These are phyloP conservation scores for Enchytraeus crypticus DNA, from an alignment of 2,888 invertebrate genomes.

Conservation along the genomic window DNA sequence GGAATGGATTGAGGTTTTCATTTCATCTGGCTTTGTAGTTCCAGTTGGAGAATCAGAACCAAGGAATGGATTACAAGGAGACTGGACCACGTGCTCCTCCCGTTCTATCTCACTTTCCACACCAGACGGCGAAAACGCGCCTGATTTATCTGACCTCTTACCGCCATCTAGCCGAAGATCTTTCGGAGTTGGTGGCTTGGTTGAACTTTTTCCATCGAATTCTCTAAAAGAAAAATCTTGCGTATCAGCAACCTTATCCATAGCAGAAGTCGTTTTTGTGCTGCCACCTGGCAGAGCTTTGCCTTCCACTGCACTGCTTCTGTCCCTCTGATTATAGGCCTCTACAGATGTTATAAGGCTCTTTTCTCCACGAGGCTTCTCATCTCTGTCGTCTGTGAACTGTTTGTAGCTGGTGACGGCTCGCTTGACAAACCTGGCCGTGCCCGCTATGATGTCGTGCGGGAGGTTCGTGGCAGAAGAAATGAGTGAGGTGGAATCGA, in stretches of 20 bases:
- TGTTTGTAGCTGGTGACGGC: conserved; percentile 60
- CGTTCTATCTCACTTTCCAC: too few relatives aligned
- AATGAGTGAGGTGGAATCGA: background rate
- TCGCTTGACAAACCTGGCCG: conserved; percentile 33
- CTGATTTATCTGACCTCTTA: too few relatives aligned
- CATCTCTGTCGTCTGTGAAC: conserved; percentile 52
- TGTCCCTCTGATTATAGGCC: background rate
- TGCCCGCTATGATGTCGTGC: conserved; percentile 31
- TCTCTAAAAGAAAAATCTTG: background rate
- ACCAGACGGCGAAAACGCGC: too few relatives aligned
- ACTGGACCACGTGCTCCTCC: too few relatives aligned
- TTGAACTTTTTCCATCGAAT: too few relatives aligned
- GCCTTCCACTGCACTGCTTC: background rate
- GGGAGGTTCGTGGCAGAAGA: conserved; percentile 2
- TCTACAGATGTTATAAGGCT: background rate
- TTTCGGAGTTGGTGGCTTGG: too few relatives aligned
- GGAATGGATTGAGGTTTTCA: background rate
- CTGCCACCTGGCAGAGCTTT: background rate
- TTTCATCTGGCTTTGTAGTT: background rate
- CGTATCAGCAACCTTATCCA: background rate
- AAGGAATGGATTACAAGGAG: too few relatives aligned
- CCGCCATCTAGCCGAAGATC: too few relatives aligned
- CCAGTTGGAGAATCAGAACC: background rate
- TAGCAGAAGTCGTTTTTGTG: background rate
- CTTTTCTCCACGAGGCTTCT: conserved; percentile 29